Evolutionary conservation across 2,888 invertebrate genomes (phyloP), one percentile per base, ranked within the genome.

Genomic region (Agapetus fuscipes): DNA sequence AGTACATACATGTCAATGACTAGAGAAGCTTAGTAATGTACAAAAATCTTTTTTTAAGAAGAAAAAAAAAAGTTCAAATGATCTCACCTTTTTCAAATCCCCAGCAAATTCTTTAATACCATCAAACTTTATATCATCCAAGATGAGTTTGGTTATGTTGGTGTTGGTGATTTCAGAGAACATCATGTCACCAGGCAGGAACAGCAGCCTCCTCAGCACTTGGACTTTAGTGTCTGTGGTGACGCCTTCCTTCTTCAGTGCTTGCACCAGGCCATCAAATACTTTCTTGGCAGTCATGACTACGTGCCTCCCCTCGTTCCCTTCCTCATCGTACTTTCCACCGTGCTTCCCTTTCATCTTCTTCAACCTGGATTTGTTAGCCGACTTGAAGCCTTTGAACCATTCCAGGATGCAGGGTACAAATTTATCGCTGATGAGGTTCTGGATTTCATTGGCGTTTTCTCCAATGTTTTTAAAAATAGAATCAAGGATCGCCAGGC

Each of bases 151-250:
- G 0, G 82, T 60, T 30, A 82, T 56, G 50, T 74, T 77, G 10
- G 74, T 74, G 9, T 76, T 74, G 13, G 82, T 81, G 17, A 77
- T 74, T 60, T 82, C 82, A 52, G 83, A 82, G 45, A 85, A 78
- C 58, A 79, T 77, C 43, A 85, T 73, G 52, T 78, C 76, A 3
- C 84, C 83, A 1, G 83, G 82, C 54, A 74, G 64, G 30, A 82
- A 68, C 7, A 83, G 61, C 2, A 86, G 56, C 51, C 75, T 78
- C 39, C 75, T 74, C 25, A 86, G 56, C 3, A 76, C 66, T 6
- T 65, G 61, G 2, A 83, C 61, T 56, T 77, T 74, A 1, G 66
- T 61, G 49, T 66, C 62, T 24, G 66, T 62, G 17, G 64, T 60
- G 4, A 73, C 62, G 28, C 63, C 60, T 15, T 72, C 66, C 2